Percentiles rank a stretch among this genome's conserved stretches.
phyloP scores from a whole-genome alignment of 2,888 invertebrate species.

The Catocala fraxini region DNA sequence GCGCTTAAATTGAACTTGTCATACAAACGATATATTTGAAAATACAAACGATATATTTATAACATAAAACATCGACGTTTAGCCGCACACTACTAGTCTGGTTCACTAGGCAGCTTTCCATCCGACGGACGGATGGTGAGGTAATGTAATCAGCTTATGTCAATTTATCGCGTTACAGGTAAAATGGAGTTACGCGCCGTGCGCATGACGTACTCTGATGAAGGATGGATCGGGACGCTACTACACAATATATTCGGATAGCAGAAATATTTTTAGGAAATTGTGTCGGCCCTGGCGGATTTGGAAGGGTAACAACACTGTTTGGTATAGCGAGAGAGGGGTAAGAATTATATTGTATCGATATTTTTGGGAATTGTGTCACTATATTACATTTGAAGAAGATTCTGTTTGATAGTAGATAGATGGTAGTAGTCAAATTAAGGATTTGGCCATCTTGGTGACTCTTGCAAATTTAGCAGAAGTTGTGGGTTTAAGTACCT shows the following conservation, averaged over 20 bases:
- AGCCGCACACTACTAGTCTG: slow-evolving; percentile 15
- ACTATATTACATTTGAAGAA: no score
- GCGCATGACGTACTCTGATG: slow-evolving; percentile 31
- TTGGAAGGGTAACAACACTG: neutral
- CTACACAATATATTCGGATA: slow-evolving; percentile 13
- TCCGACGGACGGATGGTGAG: slow-evolving; percentile 13
- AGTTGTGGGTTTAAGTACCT: no score
- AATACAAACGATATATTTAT: no score
- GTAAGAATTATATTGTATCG: neutral
- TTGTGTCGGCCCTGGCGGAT: slow-evolving; percentile 1
- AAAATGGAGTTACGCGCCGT: slow-evolving; percentile 26
- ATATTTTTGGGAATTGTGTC: neutral
- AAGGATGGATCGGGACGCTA: slow-evolving; percentile 16
- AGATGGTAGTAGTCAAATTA: no score
- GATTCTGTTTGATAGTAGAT: no score
- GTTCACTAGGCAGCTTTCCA: neutral
- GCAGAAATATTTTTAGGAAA: neutral
- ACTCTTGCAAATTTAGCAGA: no score
- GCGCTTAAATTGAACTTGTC: no score
- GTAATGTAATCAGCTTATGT: slow-evolving; percentile 49
- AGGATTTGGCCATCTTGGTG: no score
- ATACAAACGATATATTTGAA: no score
- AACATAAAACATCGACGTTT: no score
- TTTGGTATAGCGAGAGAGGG: neutral
- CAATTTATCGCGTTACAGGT: slow-evolving; percentile 46